Conservation (phyloP, 2,113 vertebrate species). For the Mixornis gularis region DNA sequence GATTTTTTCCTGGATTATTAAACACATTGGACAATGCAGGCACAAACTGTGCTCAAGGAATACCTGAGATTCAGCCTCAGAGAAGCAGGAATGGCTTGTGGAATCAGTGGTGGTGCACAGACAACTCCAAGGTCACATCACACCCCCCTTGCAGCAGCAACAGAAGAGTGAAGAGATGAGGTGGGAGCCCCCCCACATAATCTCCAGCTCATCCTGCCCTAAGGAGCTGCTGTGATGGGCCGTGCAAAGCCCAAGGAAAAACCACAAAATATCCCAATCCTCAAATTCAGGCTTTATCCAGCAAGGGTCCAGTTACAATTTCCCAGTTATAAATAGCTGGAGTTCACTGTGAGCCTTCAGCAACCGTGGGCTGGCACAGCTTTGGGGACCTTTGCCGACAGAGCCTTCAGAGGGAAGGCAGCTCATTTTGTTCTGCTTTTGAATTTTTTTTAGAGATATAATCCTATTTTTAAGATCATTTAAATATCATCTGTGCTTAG, state of each 20-base stretch:
- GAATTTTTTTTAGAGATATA: not conserved
- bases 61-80: not conserved
- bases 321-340: not conserved
- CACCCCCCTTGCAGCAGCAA: not conserved
- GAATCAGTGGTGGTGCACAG: not conserved
- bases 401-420: not conserved
- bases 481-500: not conserved
- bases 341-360: not conserved
- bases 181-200: too few species aligned
- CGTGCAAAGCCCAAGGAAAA: not conserved
- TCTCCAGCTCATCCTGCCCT: not conserved
- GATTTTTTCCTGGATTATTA: not conserved
- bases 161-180: not conserved
- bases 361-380: not conserved
- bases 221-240: not conserved
- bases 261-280: not conserved
- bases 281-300: not conserved
- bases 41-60: not conserved
- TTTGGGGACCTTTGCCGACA: not conserved
- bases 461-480: slow-evolving; percentile 12
- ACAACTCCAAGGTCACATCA: not conserved
- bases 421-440: not conserved
- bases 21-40: not conserved
- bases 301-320: not conserved
- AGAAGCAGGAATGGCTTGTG: not conserved